These are phyloP conservation scores for Hydropsyche betteni DNA, from an alignment of 2,888 invertebrate genomes.

Conservation along the genomic window DNA sequence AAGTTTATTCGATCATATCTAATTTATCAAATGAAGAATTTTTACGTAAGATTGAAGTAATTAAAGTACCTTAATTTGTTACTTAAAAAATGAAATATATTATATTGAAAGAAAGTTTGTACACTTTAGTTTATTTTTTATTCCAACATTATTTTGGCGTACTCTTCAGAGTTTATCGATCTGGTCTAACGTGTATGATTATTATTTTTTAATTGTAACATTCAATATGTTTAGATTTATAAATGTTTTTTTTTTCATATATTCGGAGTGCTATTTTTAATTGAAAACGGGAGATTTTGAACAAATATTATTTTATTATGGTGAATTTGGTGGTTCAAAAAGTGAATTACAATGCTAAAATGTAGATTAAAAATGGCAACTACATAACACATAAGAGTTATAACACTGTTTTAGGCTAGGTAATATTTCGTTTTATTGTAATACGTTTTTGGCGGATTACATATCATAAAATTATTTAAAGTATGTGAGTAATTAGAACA, in stretches of 20 bases:
- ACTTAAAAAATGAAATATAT: constrained; percentile 45
- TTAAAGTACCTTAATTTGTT: constrained; percentile 45
- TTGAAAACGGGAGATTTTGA: constrained; percentile 45
- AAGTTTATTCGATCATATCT: background rate
- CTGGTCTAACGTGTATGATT: constrained; percentile 47
- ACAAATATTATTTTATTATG: constrained; percentile 31
- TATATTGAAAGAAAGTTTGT: constrained; percentile 46
- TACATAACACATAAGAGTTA: constrained; percentile 46
- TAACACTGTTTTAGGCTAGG: constrained; percentile 26
- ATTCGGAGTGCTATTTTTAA: constrained; percentile 45
- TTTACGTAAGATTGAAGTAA: constrained; percentile 6
- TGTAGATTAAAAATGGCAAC: constrained; percentile 52
- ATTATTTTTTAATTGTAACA: constrained; percentile 13
- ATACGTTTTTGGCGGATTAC: constrained; percentile 22
- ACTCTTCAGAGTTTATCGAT: constrained; percentile 49
- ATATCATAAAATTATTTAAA: constrained; percentile 33
- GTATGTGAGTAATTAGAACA: constrained; percentile 14
- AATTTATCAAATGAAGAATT: constrained; percentile 10
- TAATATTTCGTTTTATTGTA: constrained; percentile 39
- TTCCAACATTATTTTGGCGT: constrained; percentile 52
- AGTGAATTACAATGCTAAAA: constrained; percentile 42
- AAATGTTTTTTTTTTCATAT: constrained; percentile 40
- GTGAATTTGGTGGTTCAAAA: constrained; percentile 44
- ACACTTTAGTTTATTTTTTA: constrained; percentile 48
- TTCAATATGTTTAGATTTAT: constrained; percentile 35